These are phyloP conservation scores for Actinia equina DNA, from an alignment of 64 coral and sea anemone genomes.

Conservation along the genomic window DNA sequence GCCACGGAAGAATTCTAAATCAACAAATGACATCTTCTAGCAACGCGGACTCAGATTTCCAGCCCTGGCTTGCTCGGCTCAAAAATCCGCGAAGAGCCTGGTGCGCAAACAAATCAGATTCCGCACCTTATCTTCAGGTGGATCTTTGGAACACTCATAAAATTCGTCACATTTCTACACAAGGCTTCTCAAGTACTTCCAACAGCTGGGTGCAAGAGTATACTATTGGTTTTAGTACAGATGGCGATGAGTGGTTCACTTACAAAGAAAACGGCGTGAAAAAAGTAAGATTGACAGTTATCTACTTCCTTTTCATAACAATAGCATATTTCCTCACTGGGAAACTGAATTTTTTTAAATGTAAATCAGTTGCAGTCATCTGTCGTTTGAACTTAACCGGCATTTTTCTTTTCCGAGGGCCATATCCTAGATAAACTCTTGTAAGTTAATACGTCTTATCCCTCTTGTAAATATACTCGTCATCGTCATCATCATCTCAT, in stretches of 20 bases:
- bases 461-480: no score
- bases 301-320: no score
- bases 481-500: no score
- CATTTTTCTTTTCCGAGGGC: no score
- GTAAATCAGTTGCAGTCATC: no score
- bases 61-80: slow-evolving; percentile 8
- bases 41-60: neutral
- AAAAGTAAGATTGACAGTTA: slow-evolving; percentile 10
- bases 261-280: slow-evolving; percentile 46
- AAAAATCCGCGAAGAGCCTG: slow-evolving; percentile 5
- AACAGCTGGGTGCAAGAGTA: slow-evolving; percentile 10
- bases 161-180: slow-evolving; percentile 7
- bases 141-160: slow-evolving; percentile 21
- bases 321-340: no score
- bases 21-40: neutral
- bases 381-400: no score
- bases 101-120: neutral
- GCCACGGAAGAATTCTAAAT: slow-evolving; percentile 9
- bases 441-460: no score
- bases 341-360: no score
- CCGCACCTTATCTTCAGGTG: slow-evolving; percentile 35
- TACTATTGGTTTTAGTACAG: slow-evolving; percentile 21
- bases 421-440: no score
- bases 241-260: slow-evolving; percentile 57
- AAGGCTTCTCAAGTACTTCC: neutral